phyloP scores from a whole-genome alignment of 2,113 vertebrate genomes.

The Rallus limicola region DNA sequence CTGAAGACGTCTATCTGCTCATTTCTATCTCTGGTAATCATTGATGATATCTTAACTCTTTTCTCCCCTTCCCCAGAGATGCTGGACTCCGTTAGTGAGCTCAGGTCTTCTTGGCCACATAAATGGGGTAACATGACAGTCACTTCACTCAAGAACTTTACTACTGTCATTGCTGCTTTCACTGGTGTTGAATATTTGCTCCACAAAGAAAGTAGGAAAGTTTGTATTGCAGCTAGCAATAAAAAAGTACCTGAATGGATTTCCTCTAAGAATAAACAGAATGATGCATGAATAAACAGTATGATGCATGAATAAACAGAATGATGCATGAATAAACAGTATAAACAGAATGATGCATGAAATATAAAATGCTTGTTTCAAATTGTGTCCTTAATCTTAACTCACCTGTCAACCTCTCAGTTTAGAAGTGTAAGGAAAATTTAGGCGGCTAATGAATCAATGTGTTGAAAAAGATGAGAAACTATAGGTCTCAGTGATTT shows the following conservation, averaged over 20 bases:
- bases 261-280: not conserved
- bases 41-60: not conserved
- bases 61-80: not conserved
- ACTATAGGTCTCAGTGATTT: not conserved
- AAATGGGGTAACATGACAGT: not conserved
- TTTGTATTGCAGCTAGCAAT: not conserved
- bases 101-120: not conserved
- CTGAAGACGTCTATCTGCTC: not conserved
- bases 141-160: not conserved
- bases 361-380: not conserved
- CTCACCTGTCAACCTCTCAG: not conserved
- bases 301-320: too few relatives aligned
- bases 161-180: not conserved
- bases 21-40: not conserved
- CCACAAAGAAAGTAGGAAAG: not conserved
- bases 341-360: fast-evolving
- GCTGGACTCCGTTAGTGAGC: not conserved
- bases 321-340: fast-evolving
- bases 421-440: not conserved
- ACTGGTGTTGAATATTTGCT: not conserved
- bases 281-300: fast-evolving
- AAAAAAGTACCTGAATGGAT: not conserved
- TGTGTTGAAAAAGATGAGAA: not conserved
- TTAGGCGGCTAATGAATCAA: not conserved
- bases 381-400: not conserved